Percentiles rank a stretch among this genome's conserved stretches.
Conservation (phyloP, 2,888 invertebrate species). For the Pardosa pseudoannulata region DNA sequence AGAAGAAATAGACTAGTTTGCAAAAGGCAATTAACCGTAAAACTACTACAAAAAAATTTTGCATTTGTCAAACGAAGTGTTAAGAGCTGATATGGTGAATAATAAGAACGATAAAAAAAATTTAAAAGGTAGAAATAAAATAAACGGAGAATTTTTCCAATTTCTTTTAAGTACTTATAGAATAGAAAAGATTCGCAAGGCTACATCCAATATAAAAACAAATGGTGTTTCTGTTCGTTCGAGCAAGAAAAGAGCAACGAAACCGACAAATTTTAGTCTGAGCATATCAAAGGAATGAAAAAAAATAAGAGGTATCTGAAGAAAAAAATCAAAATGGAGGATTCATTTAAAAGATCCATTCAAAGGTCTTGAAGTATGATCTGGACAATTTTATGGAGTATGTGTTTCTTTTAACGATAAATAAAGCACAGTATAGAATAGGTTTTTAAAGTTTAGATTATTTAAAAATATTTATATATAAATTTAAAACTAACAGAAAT, state of each 20-base stretch:
- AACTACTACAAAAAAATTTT: neutral
- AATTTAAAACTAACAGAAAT: too few relatives aligned
- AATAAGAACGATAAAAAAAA: too few relatives aligned
- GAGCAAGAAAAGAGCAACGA: conserved; percentile 3
- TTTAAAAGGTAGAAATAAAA: neutral
- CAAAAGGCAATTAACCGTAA: neutral
- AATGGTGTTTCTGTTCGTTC: neutral
- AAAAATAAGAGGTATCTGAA: too few relatives aligned
- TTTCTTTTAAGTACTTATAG: neutral
- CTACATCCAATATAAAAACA: conserved; percentile 5
- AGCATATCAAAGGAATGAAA: neutral
- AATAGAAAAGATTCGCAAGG: neutral
- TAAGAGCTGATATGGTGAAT: neutral
- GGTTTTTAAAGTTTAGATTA: too few relatives aligned
- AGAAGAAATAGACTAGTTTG: too few relatives aligned
- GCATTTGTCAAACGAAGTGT: neutral
- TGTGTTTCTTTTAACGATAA: too few relatives aligned
- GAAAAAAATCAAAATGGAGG: too few relatives aligned
- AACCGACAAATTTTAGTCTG: conserved; percentile 1
- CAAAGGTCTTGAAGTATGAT: neutral
- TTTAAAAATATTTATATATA: too few relatives aligned
- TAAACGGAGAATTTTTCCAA: neutral
- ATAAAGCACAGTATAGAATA: too few relatives aligned
- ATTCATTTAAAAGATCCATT: neutral
- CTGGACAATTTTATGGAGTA: neutral